A percentile compares a stretch with the other conserved stretches of the same genome.
These are phyloP conservation scores for Parotocinclus haroldoi DNA, from an alignment of 2,797 vertebrate species.

Conservation along the genomic window DNA sequence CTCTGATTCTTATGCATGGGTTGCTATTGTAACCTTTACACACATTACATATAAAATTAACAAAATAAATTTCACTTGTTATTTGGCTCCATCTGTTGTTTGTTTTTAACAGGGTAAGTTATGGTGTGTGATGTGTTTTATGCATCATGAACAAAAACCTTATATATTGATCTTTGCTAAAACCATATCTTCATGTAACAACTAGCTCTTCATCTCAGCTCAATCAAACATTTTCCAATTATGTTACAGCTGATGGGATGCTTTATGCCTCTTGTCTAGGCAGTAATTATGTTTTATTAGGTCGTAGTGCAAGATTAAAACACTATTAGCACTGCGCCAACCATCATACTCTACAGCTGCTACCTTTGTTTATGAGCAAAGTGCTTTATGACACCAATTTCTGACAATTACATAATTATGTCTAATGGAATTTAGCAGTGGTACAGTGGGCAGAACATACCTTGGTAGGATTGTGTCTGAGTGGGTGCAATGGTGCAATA, in stretches of 20 bases:
- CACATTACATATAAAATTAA: slow-evolving; percentile 2
- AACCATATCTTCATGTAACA: background rate
- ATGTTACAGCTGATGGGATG: slow-evolving; percentile 51
- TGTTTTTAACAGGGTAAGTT: slow-evolving; percentile 7
- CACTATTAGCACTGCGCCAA: slow-evolving; percentile 66
- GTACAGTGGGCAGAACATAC: slow-evolving; percentile 23
- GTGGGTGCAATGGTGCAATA: background rate
- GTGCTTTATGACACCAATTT: slow-evolving; percentile 64
- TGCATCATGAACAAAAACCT: slow-evolving; percentile 4
- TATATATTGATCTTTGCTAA: background rate
- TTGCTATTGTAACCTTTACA: slow-evolving; percentile 18
- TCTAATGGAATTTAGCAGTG: slow-evolving; percentile 62
- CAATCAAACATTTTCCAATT: slow-evolving; percentile 38
- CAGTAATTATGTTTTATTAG: slow-evolving; percentile 61
- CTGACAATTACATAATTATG: slow-evolving; percentile 71
- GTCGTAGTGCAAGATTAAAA: slow-evolving; percentile 73
- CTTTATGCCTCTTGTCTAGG: slow-evolving; percentile 60
- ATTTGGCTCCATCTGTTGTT: slow-evolving; percentile 28
- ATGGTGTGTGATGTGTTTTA: background rate
- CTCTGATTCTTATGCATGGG: slow-evolving; percentile 9
- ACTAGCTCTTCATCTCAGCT: slow-evolving; percentile 25
- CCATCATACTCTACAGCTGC: slow-evolving; percentile 70
- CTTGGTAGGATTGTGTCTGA: slow-evolving; percentile 15
- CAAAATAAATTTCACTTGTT: slow-evolving; percentile 15
- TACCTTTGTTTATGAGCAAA: slow-evolving; percentile 71